Percentiles rank a stretch among this genome's conserved stretches.
phyloP scores from a whole-genome alignment of 2,888 invertebrate species.

The Megaustenia siamemsis region DNA sequence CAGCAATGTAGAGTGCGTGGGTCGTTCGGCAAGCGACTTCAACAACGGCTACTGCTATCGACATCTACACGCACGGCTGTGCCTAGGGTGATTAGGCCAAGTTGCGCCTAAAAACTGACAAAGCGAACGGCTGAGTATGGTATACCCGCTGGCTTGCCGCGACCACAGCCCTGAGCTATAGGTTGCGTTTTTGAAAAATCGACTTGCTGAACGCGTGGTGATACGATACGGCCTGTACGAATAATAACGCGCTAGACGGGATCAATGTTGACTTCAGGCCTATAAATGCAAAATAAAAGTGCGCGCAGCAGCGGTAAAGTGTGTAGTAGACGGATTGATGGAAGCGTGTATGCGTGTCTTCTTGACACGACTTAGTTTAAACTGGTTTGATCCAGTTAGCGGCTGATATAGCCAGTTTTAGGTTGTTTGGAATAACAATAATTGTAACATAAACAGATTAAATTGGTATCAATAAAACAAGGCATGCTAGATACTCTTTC shows the following conservation, averaged over 20 bases:
- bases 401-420: not conserved
- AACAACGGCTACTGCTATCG: conserved; percentile 11
- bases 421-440: not conserved
- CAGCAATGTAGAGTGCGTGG: not conserved
- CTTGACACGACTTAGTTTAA: not conserved
- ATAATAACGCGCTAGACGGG: not conserved
- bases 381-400: not conserved
- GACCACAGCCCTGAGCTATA: not conserved
- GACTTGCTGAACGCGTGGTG: not conserved
- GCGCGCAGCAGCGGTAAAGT: no score
- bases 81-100: conserved; percentile 11
- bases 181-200: not conserved
- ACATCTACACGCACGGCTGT: not conserved
- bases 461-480: no score
- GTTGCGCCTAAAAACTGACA: not conserved
- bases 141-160: not conserved
- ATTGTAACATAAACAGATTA: no score
- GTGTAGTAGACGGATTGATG: no score
- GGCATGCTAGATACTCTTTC: no score
- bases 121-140: not conserved
- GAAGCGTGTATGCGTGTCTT: not conserved
- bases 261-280: not conserved
- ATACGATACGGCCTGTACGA: no score
- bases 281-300: not conserved
- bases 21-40: not conserved